Percentiles rank a stretch among this genome's conserved stretches.
phyloP scores from a whole-genome alignment of 2,888 invertebrate genomes.

The Meiosimyza platycephala region DNA sequence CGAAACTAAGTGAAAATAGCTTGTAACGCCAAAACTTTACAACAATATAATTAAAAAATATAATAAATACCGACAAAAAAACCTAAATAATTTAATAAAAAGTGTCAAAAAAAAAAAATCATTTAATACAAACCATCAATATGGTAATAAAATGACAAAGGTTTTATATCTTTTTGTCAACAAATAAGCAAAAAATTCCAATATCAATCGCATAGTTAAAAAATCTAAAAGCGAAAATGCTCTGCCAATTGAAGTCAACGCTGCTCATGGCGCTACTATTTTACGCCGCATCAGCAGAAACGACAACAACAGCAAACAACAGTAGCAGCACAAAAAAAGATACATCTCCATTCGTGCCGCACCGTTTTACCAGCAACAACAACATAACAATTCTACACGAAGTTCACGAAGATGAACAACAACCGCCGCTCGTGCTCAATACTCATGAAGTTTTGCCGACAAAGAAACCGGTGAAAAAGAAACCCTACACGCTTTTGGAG shows the following conservation, averaged over 20 bases:
- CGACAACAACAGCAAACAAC: background rate
- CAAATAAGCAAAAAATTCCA: background rate
- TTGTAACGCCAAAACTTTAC: background rate
- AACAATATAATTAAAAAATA: background rate
- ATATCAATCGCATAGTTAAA: background rate
- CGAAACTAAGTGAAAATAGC: background rate
- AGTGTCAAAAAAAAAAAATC: background rate
- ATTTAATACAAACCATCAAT: background rate
- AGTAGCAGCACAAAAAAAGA: background rate
- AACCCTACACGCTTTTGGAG: conserved; percentile 58
- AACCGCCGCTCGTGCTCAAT: conserved; percentile 53
- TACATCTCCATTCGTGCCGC: conserved; percentile 27
- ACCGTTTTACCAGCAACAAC: conserved; percentile 44
- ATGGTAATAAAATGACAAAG: conserved; percentile 16
- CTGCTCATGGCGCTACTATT: background rate
- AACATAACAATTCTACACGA: conserved; percentile 60
- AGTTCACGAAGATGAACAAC: conserved; percentile 51
- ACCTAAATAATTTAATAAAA: background rate
- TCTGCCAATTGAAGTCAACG: background rate
- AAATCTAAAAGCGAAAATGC: background rate
- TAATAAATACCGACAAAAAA: too few relatives aligned
- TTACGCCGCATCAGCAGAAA: background rate
- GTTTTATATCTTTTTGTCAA: background rate
- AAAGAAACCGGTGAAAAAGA: conserved; percentile 59
- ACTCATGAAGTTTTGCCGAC: conserved; percentile 58